These are phyloP conservation scores for Halichondria panicea DNA, from an alignment of 37 sponge, comb jelly and placozoan genomes.

Conservation along the genomic window DNA sequence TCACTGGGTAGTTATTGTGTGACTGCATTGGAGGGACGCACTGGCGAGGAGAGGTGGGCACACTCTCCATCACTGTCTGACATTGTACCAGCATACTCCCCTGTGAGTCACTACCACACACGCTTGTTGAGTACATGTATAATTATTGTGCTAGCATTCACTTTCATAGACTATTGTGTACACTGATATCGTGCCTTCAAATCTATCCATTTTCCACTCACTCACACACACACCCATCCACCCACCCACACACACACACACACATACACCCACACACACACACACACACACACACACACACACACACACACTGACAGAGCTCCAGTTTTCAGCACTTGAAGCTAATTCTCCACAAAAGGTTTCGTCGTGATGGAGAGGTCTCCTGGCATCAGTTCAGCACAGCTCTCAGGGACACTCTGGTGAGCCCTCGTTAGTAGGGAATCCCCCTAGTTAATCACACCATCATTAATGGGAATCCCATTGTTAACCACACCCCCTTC, in stretches of 20 bases:
- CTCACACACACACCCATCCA: too few relatives aligned
- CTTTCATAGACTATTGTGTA: not conserved
- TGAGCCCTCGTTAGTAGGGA: slow-evolving; percentile 19
- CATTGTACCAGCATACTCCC: not conserved
- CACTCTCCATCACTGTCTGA: slow-evolving; percentile 69
- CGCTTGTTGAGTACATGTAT: too few relatives aligned
- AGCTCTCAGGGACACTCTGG: slow-evolving; percentile 50
- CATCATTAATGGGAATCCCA: not conserved
- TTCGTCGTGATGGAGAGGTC: slow-evolving; percentile 48
- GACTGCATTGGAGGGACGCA: slow-evolving; percentile 57
- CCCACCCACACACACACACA: too few relatives aligned
- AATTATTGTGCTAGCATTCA: too few relatives aligned
- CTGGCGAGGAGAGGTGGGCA: slow-evolving; percentile 67
- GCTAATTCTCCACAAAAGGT: slow-evolving; percentile 29
- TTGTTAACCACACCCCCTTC: too few relatives aligned
- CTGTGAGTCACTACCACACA: slow-evolving; percentile 4
- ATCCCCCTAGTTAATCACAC: not conserved
- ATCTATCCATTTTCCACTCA: not conserved
- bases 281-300: not conserved
- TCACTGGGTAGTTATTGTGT: slow-evolving; percentile 26
- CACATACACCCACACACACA: too few relatives aligned
- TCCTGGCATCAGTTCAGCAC: slow-evolving; percentile 81
- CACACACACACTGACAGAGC: not conserved
- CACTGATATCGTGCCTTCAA: not conserved
- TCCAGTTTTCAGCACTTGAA: slow-evolving; percentile 55